phyloP scores from a whole-genome alignment of 2,113 vertebrate genomes.

The Xyrauchen texanus region DNA sequence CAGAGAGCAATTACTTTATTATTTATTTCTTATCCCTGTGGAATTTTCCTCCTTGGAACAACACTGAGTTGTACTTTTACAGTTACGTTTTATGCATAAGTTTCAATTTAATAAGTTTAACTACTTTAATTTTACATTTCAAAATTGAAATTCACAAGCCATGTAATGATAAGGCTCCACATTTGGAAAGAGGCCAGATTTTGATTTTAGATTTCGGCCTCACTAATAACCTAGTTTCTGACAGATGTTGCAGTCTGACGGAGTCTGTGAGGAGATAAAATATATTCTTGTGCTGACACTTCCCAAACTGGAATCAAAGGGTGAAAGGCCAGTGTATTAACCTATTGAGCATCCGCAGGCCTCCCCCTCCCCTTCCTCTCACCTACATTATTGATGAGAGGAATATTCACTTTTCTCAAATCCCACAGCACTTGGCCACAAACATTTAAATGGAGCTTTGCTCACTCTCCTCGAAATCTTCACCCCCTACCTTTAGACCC shows the following conservation, averaged over 20 bases:
- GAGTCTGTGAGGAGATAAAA: conserved; percentile 61
- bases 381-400: conserved; percentile 75
- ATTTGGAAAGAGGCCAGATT: conserved; percentile 16
- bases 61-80: conserved; percentile 55
- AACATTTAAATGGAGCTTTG: conserved; percentile 76
- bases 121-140: conserved; percentile 17
- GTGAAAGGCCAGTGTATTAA: conserved; percentile 82
- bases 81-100: conserved; percentile 8
- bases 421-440: conserved; percentile 67
- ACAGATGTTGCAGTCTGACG: conserved; percentile 43
- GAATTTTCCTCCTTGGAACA: conserved; percentile 61
- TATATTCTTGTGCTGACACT: conserved; percentile 77
- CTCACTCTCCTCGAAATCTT: conserved; percentile 63
- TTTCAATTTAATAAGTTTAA: not conserved
- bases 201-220: conserved; percentile 43
- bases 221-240: conserved; percentile 44
- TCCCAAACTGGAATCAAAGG: conserved; percentile 75
- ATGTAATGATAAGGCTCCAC: conserved; percentile 8
- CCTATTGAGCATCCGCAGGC: conserved; percentile 75
- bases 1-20: conserved; percentile 76
- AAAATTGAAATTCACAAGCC: conserved; percentile 12
- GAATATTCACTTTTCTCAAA: conserved; percentile 73
- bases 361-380: conserved; percentile 56
- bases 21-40: conserved; percentile 68
- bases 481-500: conserved; percentile 74